Base-by-base conservation (phyloP, 2,797 vertebrate genomes). In the Sebastes vulpes region DNA sequence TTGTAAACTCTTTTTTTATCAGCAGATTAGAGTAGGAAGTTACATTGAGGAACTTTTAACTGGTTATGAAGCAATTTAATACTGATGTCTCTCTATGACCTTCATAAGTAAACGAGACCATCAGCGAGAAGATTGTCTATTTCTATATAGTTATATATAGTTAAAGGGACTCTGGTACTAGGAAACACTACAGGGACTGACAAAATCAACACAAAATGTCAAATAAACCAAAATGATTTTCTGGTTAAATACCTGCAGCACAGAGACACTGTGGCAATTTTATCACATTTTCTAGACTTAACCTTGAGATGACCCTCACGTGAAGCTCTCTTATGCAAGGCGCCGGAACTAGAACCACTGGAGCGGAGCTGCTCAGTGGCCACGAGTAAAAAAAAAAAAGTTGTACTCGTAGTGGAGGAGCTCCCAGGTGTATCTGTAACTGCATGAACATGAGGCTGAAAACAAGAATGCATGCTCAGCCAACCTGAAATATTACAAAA, bases 361-460 rank as follows among this genome's bases (percentile, higher is more conserved):
- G 12, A 59, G 60, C 4, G 11, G 50, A 72, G 69, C 78, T 46
- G 77, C 82, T 77, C 66, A 38, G 35, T 11, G 32, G 58, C 20
- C 21, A 70, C 29, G 14, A 59, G 63, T 20, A 61, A 29, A 77
- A 61, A 35, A 31, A 35, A 35, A 42, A 81, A 69, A 52, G 26
- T 28, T 66, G 69, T 59, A 59, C 38, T 82, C 38, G 63, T 35
- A 32, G 14, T 4, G 31, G 21, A 52, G 35, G 38, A 48, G 69
- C 52, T 84, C 78, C 75, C 54, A 14, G 38, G 68, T 81, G 59
- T n/a, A 77, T 80, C 61, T 52, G 69, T 53, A 11, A 26, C 71
- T 25, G 71, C 59, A 58, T 20, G 31, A 54, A 70, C 72, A 65
- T 4, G 58, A 83, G 61, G 56, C 70, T 63, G 74, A 66, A 61